Conservation (phyloP, 2,888 invertebrate species). For the Cantharis rustica region DNA sequence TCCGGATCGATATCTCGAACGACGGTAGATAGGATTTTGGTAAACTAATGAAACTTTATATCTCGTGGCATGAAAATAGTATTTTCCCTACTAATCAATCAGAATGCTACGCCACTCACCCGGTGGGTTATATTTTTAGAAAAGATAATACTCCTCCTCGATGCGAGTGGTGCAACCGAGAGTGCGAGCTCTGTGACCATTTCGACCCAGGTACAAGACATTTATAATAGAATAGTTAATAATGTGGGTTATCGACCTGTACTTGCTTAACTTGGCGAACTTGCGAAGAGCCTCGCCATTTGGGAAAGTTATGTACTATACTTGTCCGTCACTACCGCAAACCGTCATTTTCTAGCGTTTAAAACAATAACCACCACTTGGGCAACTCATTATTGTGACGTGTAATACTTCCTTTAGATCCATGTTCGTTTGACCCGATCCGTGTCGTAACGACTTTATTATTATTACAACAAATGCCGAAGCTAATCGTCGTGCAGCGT, state of each 20-base stretch:
- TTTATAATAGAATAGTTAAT: slow-evolving; percentile 55
- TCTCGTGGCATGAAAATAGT: neutral
- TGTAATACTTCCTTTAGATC: neutral
- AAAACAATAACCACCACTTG: slow-evolving; percentile 11
- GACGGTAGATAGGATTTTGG: neutral
- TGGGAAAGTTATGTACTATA: slow-evolving; percentile 32
- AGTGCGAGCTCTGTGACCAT: slow-evolving; percentile 42
- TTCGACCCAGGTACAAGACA: slow-evolving; percentile 47
- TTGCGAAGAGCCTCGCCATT: slow-evolving; percentile 32
- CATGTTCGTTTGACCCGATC: neutral
- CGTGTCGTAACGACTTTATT: neutral
- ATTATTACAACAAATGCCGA: neutral
- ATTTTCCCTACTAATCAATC: slow-evolving; percentile 28
- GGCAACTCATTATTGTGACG: slow-evolving; percentile 5
- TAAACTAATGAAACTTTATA: neutral
- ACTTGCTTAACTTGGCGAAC: slow-evolving; percentile 27
- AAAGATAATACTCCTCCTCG: slow-evolving; percentile 51
- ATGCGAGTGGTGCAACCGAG: slow-evolving; percentile 34
- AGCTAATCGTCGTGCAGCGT: neutral
- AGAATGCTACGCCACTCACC: slow-evolving; percentile 28
- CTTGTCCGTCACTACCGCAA: slow-evolving; percentile 18
- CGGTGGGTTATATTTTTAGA: slow-evolving; percentile 50
- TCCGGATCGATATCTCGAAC: slow-evolving; percentile 1
- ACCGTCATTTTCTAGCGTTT: slow-evolving; percentile 20
- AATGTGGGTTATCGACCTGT: slow-evolving; percentile 58